Conservation (phyloP, 2,888 invertebrate genomes). For the Operophtera brumata region DNA sequence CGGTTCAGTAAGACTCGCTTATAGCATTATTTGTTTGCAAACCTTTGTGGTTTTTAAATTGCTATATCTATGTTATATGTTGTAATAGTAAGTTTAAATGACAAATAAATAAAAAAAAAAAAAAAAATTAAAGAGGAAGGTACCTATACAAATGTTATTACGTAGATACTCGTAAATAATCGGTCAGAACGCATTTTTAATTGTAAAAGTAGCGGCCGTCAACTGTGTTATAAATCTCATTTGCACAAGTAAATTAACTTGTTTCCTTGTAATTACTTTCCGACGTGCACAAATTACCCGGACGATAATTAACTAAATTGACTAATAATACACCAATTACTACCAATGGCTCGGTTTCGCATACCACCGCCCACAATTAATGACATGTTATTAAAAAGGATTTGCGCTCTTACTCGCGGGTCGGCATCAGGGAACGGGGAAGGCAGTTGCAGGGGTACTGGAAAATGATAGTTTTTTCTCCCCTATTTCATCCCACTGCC, state of each 20-base stretch:
- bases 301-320: constrained; percentile 5
- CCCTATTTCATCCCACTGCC: no score
- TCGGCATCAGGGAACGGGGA: no score
- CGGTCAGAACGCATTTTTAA: no score
- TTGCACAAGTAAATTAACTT: constrained; percentile 15
- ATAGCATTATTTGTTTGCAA: no score
- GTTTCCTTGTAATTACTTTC: constrained; percentile 6
- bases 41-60: no score
- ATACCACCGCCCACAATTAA: constrained; percentile 19
- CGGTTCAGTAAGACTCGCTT: no score
- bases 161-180: background rate
- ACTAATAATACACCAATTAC: constrained; percentile 19
- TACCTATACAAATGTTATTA: background rate
- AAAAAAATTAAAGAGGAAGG: no score
- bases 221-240: constrained; percentile 6
- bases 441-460: background rate
- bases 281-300: constrained; percentile 1
- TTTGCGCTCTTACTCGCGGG: background rate
- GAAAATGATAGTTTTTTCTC: no score
- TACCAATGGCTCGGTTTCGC: constrained; percentile 9
- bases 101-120: no score
- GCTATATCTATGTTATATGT: no score
- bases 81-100: no score
- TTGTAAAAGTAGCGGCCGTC: background rate
- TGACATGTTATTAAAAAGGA: constrained; percentile 20